Percentiles rank a stretch among this genome's conserved stretches.
phyloP scores from a whole-genome alignment of 2,113 vertebrate genomes.

The Gasterosteus aculeatus region DNA sequence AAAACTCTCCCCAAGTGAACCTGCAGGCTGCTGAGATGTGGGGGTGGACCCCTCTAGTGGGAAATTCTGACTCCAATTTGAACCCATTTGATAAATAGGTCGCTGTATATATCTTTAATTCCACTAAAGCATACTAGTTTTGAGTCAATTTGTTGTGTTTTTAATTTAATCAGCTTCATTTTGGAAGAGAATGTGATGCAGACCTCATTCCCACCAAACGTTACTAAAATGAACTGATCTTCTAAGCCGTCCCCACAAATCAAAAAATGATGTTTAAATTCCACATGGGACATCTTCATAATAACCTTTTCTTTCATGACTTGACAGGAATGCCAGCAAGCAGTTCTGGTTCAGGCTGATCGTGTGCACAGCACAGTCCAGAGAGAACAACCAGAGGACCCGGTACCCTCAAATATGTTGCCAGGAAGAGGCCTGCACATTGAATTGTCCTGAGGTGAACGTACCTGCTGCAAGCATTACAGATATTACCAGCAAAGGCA shows the following conservation, averaged over 20 bases:
- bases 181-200: too few species aligned
- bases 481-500: not conserved
- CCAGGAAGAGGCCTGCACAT: constrained; percentile 4
- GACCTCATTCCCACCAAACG: too few species aligned
- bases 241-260: not conserved
- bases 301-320: not conserved
- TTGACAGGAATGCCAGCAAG: constrained; percentile 32
- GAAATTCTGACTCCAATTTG: too few species aligned
- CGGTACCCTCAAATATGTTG: not conserved
- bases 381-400: not conserved
- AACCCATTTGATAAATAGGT: too few species aligned
- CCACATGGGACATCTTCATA: not conserved
- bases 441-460: constrained; percentile 8
- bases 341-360: constrained; percentile 39
- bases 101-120: too few species aligned
- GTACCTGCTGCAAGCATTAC: not conserved
- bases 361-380: constrained; percentile 19
- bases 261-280: not conserved
- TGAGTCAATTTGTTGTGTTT: too few species aligned
- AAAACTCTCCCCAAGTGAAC: too few species aligned
- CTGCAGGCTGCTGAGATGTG: too few species aligned
- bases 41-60: too few species aligned
- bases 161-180: too few species aligned
- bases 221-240: not conserved
- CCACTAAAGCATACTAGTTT: too few species aligned